These are phyloP conservation scores for Pseudomugil gertrudae DNA, from an alignment of 2,797 vertebrate genomes.

Conservation along the genomic window DNA sequence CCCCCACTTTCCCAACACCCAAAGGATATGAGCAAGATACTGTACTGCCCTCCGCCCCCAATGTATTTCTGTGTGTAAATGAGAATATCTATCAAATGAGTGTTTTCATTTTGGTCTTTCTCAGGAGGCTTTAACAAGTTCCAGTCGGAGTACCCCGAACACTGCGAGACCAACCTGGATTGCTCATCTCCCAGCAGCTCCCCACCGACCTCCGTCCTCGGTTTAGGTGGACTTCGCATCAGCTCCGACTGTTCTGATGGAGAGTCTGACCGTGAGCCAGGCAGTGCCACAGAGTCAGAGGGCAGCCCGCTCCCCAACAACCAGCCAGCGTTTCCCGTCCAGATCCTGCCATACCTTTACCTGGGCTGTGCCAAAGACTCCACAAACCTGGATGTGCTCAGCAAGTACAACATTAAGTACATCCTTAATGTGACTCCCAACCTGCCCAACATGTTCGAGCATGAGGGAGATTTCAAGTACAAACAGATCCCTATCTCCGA, in stretches of 20 bases:
- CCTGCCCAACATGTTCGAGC: conserved; percentile 98
- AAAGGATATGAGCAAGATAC: background rate
- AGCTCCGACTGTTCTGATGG: conserved; percentile 96
- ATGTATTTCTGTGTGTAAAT: background rate
- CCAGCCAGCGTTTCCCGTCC: conserved; percentile 97
- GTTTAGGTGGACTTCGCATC: conserved; percentile 93
- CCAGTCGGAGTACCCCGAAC: conserved; percentile 93
- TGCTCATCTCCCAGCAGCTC: conserved; percentile 92
- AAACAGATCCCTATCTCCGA: conserved; percentile 99
- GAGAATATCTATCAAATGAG: background rate
- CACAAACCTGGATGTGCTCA: conserved; percentile 93
- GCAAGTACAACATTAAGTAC: conserved; percentile 97
- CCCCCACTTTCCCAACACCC: background rate
- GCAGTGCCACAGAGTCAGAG: conserved; percentile 95
- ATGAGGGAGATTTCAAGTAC: conserved; percentile 96
- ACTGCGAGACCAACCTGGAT: conserved; percentile 95
- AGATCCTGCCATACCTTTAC: conserved; percentile 97
- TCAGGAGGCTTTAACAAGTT: conserved; percentile 95
- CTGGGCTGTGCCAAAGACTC: conserved; percentile 99
- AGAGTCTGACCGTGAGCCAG: conserved; percentile 93
- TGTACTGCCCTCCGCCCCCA: too few relatives aligned
- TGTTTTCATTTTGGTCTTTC: conserved; percentile 8
- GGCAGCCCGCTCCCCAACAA: conserved; percentile 93
- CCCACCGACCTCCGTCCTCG: conserved; percentile 90
- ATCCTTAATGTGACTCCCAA: conserved; percentile 99